These are phyloP conservation scores for Ischnura elegans DNA, from an alignment of 2,888 invertebrate genomes.

Conservation along the genomic window DNA sequence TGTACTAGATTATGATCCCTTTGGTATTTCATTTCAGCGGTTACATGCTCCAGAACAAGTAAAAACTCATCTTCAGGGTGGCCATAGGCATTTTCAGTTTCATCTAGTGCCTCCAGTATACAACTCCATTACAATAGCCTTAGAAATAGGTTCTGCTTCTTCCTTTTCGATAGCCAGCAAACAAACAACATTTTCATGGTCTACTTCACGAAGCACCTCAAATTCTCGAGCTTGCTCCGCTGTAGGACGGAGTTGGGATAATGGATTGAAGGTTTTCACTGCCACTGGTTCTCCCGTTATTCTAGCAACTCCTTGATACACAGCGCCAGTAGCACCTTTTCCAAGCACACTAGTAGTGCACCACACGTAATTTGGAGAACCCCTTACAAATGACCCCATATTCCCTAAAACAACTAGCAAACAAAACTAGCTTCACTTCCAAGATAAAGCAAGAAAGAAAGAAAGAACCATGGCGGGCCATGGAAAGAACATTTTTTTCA, in stretches of 20 bases:
- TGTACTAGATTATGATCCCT: conserved; percentile 96
- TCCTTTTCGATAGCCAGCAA: conserved; percentile 97
- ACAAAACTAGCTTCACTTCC: not conserved
- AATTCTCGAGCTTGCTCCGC: conserved; percentile 98
- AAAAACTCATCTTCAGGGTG: conserved; percentile 94
- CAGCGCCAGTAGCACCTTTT: conserved; percentile 97
- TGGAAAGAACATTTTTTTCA: not conserved
- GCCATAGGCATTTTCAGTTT: conserved; percentile 97
- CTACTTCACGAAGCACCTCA: conserved; percentile 92
- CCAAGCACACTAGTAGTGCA: conserved; percentile 96
- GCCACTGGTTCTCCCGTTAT: conserved; percentile 97
- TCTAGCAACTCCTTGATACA: conserved; percentile 95
- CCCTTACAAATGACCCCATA: conserved; percentile 91
- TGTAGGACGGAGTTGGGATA: conserved; percentile 94
- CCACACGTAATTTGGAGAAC: conserved; percentile 98
- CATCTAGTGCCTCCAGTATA: conserved; percentile 97
- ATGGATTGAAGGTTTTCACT: conserved; percentile 97
- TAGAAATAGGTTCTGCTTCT: conserved; percentile 81
- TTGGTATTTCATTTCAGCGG: conserved; percentile 96
- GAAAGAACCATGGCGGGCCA: too few relatives aligned
- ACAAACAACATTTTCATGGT: conserved; percentile 97
- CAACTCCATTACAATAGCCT: conserved; percentile 95
- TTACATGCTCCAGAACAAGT: conserved; percentile 92
- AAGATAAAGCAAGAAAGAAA: not conserved
- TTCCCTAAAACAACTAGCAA: conserved; percentile 56